phyloP scores from a whole-genome alignment of 1,140 invertebrate species.

The Ips typographus region DNA sequence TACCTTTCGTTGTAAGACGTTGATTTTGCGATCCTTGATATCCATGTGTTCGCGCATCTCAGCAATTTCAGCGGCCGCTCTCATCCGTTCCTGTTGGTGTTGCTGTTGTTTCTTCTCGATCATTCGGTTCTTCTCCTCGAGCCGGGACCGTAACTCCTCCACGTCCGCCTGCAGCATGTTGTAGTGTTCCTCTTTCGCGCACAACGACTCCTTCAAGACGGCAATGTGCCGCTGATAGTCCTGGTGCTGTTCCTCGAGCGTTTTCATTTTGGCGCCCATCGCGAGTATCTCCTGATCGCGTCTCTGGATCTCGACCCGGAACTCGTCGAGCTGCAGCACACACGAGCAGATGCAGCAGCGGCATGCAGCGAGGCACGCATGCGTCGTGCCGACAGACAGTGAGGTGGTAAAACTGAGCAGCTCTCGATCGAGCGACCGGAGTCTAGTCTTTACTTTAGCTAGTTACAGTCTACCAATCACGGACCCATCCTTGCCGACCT shows the following conservation, averaged over 20 bases:
- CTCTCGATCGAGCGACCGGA: slow-evolving; percentile 47
- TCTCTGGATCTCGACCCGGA: slow-evolving; percentile 89
- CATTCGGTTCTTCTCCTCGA: slow-evolving; percentile 94
- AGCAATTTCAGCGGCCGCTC: slow-evolving; percentile 80
- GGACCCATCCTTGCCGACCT: slow-evolving; percentile 69
- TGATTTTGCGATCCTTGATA: slow-evolving; percentile 96
- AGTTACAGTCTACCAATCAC: slow-evolving; percentile 53
- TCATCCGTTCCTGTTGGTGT: slow-evolving; percentile 85
- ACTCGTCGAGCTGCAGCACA: slow-evolving; percentile 83
- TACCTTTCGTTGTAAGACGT: slow-evolving; percentile 95
- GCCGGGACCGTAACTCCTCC: slow-evolving; percentile 87
- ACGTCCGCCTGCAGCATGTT: slow-evolving; percentile 98
- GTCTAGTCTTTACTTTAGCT: slow-evolving; percentile 44
- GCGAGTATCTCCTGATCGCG: slow-evolving; percentile 94
- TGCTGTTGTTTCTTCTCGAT: slow-evolving; percentile 97
- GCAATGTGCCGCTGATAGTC: slow-evolving; percentile 95
- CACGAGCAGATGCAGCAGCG: slow-evolving; percentile 50
- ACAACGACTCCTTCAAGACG: slow-evolving; percentile 95
- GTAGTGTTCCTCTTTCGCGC: slow-evolving; percentile 97
- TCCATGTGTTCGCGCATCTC: slow-evolving; percentile 96
- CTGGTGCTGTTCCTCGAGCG: slow-evolving; percentile 94
- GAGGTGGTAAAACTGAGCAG: slow-evolving; percentile 53
- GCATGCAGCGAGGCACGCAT: slow-evolving; percentile 47
- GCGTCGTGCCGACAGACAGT: slow-evolving; percentile 50
- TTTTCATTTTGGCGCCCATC: slow-evolving; percentile 97